Conservation (phyloP, 1,140 invertebrate genomes). For the Drosophila nasuta region DNA sequence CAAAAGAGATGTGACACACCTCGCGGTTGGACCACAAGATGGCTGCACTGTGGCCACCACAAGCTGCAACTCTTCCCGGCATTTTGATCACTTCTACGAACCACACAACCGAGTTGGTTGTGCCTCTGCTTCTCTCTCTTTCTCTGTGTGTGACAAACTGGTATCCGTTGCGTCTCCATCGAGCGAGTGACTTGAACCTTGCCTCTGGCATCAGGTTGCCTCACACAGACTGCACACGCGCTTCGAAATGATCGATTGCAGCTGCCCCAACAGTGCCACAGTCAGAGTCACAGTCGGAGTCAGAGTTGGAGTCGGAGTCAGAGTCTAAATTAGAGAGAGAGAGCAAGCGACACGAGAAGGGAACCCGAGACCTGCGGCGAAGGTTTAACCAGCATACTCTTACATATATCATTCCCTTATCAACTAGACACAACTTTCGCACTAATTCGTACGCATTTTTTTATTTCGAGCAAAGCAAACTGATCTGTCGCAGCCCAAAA, state of each 20-base stretch:
- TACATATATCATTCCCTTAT: slow-evolving; percentile 67
- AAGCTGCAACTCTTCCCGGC: slow-evolving; percentile 20
- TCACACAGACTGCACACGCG: slow-evolving; percentile 69
- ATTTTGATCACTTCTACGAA: slow-evolving; percentile 53
- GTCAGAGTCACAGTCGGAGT: slow-evolving; percentile 7
- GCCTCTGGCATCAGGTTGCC: slow-evolving; percentile 72
- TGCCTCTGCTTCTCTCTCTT: too few relatives aligned
- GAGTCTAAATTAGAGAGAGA: neutral
- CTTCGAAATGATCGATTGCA: slow-evolving; percentile 75
- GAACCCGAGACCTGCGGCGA: slow-evolving; percentile 18
- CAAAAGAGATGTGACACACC: slow-evolving; percentile 83
- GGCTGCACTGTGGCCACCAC: slow-evolving; percentile 47
- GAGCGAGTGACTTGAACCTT: slow-evolving; percentile 52
- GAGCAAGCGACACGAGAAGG: neutral
- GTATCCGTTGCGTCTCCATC: slow-evolving; percentile 36
- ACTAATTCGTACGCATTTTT: slow-evolving; percentile 70
- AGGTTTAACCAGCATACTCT: slow-evolving; percentile 19
- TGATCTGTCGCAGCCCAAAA: slow-evolving; percentile 18
- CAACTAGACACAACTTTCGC: slow-evolving; percentile 69
- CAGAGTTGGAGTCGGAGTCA: neutral
- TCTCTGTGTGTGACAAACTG: slow-evolving; percentile 44
- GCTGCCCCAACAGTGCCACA: slow-evolving; percentile 40
- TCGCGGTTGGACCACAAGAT: slow-evolving; percentile 61
- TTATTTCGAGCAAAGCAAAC: slow-evolving; percentile 26
- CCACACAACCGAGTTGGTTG: neutral